These are phyloP conservation scores for Agrotis segetum DNA, from an alignment of 2,888 invertebrate species.

Conservation along the genomic window DNA sequence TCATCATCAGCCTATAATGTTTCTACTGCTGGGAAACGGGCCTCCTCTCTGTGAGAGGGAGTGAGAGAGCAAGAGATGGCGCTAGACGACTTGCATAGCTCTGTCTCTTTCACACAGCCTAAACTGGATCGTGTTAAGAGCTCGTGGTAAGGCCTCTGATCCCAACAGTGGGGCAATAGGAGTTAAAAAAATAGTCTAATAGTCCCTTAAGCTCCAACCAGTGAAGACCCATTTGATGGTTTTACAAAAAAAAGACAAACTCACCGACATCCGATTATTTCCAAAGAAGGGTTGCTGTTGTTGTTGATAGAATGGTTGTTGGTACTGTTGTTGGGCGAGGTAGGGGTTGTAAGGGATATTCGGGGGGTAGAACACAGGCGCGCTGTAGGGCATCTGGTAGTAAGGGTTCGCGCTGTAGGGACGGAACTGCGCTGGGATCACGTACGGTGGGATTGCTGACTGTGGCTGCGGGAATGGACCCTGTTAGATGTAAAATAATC, in stretches of 20 bases:
- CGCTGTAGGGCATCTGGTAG: conserved; percentile 88
- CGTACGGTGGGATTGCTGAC: conserved; percentile 76
- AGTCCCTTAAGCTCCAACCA: no score
- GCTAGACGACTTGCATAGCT: no score
- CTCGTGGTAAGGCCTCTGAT: no score
- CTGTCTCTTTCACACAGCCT: no score
- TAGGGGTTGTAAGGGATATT: conserved; percentile 85
- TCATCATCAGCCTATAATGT: no score
- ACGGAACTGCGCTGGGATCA: conserved; percentile 84
- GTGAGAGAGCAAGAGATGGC: no score
- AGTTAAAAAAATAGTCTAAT: no score
- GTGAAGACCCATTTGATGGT: no score
- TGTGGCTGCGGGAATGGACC: conserved; percentile 75
- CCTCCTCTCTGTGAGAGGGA: no score
- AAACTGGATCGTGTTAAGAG: no score
- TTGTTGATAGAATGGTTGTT: conserved; percentile 82
- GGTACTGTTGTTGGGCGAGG: conserved; percentile 81
- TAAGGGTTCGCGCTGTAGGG: conserved; percentile 86
- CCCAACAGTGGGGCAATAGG: no score
- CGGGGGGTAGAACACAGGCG: conserved; percentile 83
- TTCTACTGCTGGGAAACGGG: no score
- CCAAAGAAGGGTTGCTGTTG: conserved; percentile 78
- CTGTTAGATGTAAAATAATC: conserved; percentile 62
- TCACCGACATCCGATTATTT: conserved; percentile 90
- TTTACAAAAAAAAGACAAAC: conserved; percentile 63